Evolutionary conservation across 2,888 invertebrate species (phyloP).

Genomic region (Brachypalpus laphriformis): DNA sequence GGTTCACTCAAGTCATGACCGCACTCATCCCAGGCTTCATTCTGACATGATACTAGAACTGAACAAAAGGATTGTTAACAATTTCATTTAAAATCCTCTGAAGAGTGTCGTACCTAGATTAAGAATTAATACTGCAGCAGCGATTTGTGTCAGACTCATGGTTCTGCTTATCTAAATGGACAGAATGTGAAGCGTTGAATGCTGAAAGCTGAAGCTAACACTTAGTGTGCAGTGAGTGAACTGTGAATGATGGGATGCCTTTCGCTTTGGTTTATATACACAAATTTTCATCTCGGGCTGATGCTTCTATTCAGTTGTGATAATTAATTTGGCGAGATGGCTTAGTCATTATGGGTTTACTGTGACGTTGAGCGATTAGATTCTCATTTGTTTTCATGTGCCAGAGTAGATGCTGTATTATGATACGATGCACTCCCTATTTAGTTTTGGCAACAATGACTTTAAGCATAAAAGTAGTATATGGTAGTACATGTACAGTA

Average conservation of each 20-base stretch:
- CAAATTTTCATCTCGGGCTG: too few species aligned
- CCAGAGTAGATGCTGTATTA: too few species aligned
- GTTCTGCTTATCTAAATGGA: background rate
- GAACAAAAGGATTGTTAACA: background rate
- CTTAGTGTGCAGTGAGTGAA: slow-evolving; percentile 43
- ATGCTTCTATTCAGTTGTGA: background rate
- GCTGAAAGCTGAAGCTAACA: slow-evolving; percentile 17
- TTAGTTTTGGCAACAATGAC: too few species aligned
- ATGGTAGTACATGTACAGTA: too few species aligned
- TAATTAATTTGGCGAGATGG: background rate
- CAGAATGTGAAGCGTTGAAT: background rate
- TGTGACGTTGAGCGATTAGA: background rate
- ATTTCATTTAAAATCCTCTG: background rate
- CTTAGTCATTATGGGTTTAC: background rate
- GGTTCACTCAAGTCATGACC: slow-evolving; percentile 76
- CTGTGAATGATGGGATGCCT: slow-evolving; percentile 26
- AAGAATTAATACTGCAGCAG: slow-evolving; percentile 32
- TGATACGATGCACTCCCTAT: too few species aligned
- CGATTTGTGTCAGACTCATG: slow-evolving; percentile 33
- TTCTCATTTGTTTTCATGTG: too few species aligned
- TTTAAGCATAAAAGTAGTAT: too few species aligned
- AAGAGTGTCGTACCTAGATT: slow-evolving; percentile 30
- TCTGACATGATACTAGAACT: slow-evolving; percentile 8
- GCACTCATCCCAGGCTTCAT: slow-evolving; percentile 74
- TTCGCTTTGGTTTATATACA: background rate